These are phyloP conservation scores for Trachemys scripta DNA, from an alignment of 2,113 vertebrate genomes.

Conservation along the genomic window DNA sequence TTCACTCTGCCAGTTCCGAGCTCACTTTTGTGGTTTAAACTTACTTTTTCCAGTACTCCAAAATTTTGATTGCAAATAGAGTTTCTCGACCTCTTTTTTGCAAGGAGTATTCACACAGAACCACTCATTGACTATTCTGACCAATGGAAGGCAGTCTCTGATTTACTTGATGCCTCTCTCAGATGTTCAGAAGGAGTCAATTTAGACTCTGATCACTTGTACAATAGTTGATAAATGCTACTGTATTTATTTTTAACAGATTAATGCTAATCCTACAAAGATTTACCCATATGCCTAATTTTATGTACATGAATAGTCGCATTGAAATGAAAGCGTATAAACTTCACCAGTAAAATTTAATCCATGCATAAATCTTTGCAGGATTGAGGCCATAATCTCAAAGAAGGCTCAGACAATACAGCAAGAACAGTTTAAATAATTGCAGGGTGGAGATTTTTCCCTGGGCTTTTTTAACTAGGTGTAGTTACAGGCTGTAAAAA, in stretches of 20 bases:
- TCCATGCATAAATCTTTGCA: background rate
- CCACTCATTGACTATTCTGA: background rate
- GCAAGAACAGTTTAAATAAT: background rate
- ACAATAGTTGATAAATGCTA: background rate
- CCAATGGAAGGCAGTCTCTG: background rate
- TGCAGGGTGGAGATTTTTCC: background rate
- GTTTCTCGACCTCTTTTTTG: background rate
- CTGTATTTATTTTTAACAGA: background rate
- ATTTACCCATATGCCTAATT: background rate
- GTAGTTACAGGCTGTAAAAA: background rate
- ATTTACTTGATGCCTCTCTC: background rate
- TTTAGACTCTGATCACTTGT: background rate
- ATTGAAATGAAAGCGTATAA: background rate
- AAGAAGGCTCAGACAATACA: background rate
- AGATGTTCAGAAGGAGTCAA: background rate
- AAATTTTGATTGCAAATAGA: background rate
- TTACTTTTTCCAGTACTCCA: background rate
- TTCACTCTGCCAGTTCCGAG: background rate
- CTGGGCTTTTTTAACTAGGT: background rate
- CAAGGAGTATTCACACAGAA: background rate
- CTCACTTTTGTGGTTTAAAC: background rate
- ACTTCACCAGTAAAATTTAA: background rate
- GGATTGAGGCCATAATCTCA: background rate
- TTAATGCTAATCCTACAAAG: background rate
- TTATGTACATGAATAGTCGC: accelerated